Conservation (phyloP, 2,888 invertebrate genomes). For the Phanerotoma sp. region DNA sequence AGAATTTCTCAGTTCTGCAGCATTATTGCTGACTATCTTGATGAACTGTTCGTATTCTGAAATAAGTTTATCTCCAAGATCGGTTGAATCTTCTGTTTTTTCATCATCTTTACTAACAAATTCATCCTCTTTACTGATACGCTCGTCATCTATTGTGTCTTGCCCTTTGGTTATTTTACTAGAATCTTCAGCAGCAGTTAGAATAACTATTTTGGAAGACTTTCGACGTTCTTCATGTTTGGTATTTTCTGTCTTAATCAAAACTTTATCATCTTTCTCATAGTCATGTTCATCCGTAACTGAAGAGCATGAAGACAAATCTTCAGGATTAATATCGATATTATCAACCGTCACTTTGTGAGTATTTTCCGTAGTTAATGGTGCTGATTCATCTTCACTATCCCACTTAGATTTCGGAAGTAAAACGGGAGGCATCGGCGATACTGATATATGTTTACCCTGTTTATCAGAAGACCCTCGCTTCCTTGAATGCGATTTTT, state of each 20-base stretch:
- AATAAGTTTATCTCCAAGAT: conserved; percentile 52
- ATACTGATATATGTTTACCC: too few species aligned
- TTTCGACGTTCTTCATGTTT: too few species aligned
- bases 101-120: neutral
- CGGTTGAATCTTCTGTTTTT: conserved; percentile 12
- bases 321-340: conserved; percentile 2
- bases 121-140: conserved; percentile 3
- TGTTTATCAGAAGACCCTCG: too few species aligned
- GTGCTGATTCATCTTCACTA: conserved; percentile 44
- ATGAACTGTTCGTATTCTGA: conserved; percentile 65
- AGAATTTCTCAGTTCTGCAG: neutral
- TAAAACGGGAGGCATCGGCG: too few species aligned
- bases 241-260: too few species aligned
- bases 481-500: too few species aligned
- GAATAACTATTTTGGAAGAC: too few species aligned
- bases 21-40: conserved; percentile 59
- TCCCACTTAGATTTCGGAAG: conserved; percentile 53
- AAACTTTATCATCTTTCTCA: too few species aligned
- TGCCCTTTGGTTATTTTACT: too few species aligned
- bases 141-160: neutral
- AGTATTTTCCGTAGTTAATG: conserved; percentile 1
- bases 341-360: conserved; percentile 10
- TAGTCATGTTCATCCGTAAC: neutral
- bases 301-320: neutral
- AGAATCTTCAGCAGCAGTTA: too few species aligned